Conservation (phyloP, 2,113 vertebrate species). For the Hyaena hyaena region DNA sequence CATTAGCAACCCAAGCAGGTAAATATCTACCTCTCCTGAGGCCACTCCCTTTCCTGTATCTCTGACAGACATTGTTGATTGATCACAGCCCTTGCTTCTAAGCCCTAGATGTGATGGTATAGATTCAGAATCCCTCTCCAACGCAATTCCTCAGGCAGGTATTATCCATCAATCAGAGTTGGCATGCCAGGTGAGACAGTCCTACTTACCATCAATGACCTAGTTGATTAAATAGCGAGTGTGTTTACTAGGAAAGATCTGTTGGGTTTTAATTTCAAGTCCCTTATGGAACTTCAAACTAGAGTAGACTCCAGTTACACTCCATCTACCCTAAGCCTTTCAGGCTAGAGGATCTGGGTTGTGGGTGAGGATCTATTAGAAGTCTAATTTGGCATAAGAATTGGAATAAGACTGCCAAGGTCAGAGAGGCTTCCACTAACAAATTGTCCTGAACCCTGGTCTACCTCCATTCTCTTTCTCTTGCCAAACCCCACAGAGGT, state of each 20-base stretch:
- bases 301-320: conserved; percentile 34
- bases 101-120: background rate
- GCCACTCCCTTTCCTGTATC: background rate
- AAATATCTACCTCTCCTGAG: background rate
- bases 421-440: background rate
- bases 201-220: conserved; percentile 41
- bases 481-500: background rate
- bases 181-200: background rate
- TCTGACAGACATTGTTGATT: background rate
- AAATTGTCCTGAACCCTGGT: background rate
- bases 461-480: background rate
- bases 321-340: background rate
- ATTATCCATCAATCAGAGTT: background rate
- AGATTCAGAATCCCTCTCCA: conserved; percentile 28
- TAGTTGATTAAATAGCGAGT: conserved; percentile 47
- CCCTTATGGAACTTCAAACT: conserved; percentile 36
- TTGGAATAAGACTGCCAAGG: background rate
- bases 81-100: background rate
- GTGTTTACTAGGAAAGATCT: conserved; percentile 53
- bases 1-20: background rate
- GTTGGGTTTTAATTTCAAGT: conserved; percentile 62
- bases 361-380: background rate
- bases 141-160: background rate
- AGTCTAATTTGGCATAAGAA: conserved; percentile 25
- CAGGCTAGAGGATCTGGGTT: background rate